A percentile compares a stretch with the other conserved stretches of the same genome.
Evolutionary conservation across 2,113 vertebrate species (phyloP).

Genomic region (Toxotes chatareus): DNA sequence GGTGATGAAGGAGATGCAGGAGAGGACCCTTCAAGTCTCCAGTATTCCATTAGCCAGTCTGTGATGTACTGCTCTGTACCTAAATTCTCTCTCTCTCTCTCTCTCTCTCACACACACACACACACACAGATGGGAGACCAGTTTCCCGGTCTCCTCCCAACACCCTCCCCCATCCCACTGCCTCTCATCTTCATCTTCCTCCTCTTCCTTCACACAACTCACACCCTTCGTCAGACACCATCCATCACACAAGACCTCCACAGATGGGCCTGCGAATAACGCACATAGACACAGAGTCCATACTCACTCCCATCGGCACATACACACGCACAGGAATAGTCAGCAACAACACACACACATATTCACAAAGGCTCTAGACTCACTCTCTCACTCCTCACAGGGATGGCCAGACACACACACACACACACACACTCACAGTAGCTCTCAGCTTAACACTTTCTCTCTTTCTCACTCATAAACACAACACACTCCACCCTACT

Average conservation of each 20-base stretch:
- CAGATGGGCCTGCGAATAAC: slow-evolving; percentile 62
- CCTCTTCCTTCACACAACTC: slow-evolving; percentile 66
- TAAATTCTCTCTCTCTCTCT: background rate
- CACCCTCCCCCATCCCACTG: slow-evolving; percentile 62
- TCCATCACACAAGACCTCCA: slow-evolving; percentile 73
- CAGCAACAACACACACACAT: slow-evolving; percentile 17
- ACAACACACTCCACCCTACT: slow-evolving; percentile 18
- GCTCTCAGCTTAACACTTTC: slow-evolving; percentile 24
- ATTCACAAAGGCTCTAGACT: slow-evolving; percentile 21
- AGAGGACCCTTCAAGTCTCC: slow-evolving; percentile 75
- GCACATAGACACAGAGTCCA: slow-evolving; percentile 12
- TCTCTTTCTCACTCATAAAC: background rate
- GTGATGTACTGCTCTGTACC: slow-evolving; percentile 76
- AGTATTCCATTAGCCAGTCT: slow-evolving; percentile 76
- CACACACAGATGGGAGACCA: slow-evolving; percentile 42
- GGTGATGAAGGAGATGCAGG: slow-evolving; percentile 49
- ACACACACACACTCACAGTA: slow-evolving; percentile 11
- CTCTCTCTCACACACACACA: slow-evolving; percentile 12
- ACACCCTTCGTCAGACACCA: slow-evolving; percentile 73
- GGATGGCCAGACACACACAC: slow-evolving; percentile 37
- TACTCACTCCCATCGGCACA: background rate
- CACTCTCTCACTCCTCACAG: slow-evolving; percentile 20
- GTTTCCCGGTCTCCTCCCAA: slow-evolving; percentile 40
- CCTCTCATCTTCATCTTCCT: slow-evolving; percentile 52
- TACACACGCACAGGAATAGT: background rate